Base-by-base conservation (phyloP, 2,113 vertebrate species). In the Sakesphorus luctuosus region DNA sequence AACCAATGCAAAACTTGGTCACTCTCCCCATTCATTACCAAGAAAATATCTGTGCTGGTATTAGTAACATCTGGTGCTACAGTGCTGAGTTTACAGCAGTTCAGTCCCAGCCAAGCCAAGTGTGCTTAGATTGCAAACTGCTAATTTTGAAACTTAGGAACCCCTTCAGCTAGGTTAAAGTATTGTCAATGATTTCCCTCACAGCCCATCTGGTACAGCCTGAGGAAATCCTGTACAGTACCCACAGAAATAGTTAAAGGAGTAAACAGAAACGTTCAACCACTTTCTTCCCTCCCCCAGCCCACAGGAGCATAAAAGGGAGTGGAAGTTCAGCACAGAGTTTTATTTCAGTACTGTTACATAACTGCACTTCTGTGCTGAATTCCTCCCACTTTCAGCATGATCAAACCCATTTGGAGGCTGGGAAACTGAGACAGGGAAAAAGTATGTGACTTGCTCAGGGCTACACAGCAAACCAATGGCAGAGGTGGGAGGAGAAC, bases 401-500 rank as follows among this genome's bases (percentile, higher is more conserved):
- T 3, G 10, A 78, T 7, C 47, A 40, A 81, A 67, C 85, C 72
- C 79, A 52, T 50, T 84, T 18, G 68, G 18, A 81, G 88, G 79
- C 86, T 68, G 85, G 68, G 85, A 81, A 86, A 50, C 71, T 4
- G 75, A 94, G 61, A 55, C 59, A 29, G 29, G 28, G 85, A 52
- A 26, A 81, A 94, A 83, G 83, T 89, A 84, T 93, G 96, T 7
- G 76, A 23, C 86, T 96, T 33, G 92, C 93, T 92, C 83, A 76
- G 11, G 90, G 92, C 96, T 89, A 94, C 5, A 0, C 28, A 74
- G 91, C 65, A 89, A 93, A 76, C 36, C 93, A 25, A 2, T 43
- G 77, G 90, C 7, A 16, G 86, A 58, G 83, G 61, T 53, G 86
- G 93, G 92, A 92, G 93, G 90, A 83, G 72, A 86, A 10, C n/a